Conservation (phyloP, 2,797 vertebrate species). For the Acrocephalus scirpaceus region DNA sequence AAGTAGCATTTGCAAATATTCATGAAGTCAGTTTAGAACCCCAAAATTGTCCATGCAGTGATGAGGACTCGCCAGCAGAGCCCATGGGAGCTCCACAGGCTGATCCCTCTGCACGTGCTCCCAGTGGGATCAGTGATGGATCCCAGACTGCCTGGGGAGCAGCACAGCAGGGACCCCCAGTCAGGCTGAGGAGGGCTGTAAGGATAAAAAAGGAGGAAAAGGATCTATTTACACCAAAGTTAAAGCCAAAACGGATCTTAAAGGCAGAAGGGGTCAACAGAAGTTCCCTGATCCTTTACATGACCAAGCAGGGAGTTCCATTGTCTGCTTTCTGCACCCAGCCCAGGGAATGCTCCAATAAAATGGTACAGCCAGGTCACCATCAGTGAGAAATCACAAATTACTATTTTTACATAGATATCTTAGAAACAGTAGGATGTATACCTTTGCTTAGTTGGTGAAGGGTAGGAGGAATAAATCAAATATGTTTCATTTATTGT, state of each 20-base stretch:
- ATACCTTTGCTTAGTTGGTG: slow-evolving; percentile 12
- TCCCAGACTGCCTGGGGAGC: fast-evolving
- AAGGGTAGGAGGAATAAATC: slow-evolving; percentile 9
- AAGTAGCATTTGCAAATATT: background rate
- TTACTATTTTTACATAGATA: background rate
- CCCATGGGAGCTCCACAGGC: fast-evolving
- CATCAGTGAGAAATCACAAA: background rate
- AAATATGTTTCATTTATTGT: background rate
- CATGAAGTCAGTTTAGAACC: background rate
- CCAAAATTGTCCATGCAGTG: fast-evolving
- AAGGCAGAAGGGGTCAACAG: background rate
- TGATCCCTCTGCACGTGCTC: fast-evolving
- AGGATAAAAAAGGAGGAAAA: fast-evolving
- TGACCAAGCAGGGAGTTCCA: background rate
- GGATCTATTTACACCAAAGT: background rate
- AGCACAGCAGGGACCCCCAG: fast-evolving
- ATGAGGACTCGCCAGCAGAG: background rate
- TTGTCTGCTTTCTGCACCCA: background rate
- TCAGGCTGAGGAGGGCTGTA: background rate
- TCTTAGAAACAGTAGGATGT: background rate
- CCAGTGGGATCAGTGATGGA: fast-evolving
- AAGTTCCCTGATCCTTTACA: background rate
- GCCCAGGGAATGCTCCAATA: background rate
- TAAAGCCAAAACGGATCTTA: background rate
- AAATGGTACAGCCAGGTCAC: background rate